Evolutionary conservation across 2,888 invertebrate species (phyloP).

Genomic region (Stegophylla sp.): DNA sequence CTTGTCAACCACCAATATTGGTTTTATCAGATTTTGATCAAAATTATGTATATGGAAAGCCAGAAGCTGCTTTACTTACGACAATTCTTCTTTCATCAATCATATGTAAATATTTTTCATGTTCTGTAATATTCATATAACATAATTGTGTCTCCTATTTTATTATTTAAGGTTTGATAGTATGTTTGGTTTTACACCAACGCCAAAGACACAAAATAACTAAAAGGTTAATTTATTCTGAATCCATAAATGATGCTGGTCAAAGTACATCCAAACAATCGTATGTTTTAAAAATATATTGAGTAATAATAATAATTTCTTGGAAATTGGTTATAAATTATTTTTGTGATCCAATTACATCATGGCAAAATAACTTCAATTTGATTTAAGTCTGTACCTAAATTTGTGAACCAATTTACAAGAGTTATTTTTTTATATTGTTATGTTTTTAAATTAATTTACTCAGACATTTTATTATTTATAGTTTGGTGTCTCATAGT

Average conservation of each 20-base stretch:
- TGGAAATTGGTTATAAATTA: not conserved
- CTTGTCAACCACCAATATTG: constrained; percentile 63
- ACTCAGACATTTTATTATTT: not conserved
- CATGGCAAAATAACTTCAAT: too few relatives aligned
- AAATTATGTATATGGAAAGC: constrained; percentile 78
- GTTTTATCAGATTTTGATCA: constrained; percentile 66
- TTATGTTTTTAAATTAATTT: not conserved
- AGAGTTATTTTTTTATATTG: not conserved
- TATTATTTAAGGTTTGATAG: constrained; percentile 74
- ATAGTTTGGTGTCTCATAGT: constrained; percentile 34
- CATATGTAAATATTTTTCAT: constrained; percentile 70
- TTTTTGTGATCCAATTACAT: too few relatives aligned
- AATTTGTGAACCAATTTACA: not conserved
- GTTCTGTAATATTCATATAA: not conserved
- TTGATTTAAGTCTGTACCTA: not conserved
- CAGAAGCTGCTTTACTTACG: constrained; percentile 79
- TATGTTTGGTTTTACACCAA: constrained; percentile 79
- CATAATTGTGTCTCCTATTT: constrained; percentile 1
- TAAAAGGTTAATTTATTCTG: constrained; percentile 12
- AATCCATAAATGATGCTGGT: constrained; percentile 19
- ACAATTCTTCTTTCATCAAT: constrained; percentile 80
- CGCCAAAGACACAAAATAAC: constrained; percentile 68
- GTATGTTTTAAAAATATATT: constrained; percentile 22
- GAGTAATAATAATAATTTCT: not conserved
- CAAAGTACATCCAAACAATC: constrained; percentile 46